Conservation (phyloP, 2,113 vertebrate species). For the Hypanus sabinus region DNA sequence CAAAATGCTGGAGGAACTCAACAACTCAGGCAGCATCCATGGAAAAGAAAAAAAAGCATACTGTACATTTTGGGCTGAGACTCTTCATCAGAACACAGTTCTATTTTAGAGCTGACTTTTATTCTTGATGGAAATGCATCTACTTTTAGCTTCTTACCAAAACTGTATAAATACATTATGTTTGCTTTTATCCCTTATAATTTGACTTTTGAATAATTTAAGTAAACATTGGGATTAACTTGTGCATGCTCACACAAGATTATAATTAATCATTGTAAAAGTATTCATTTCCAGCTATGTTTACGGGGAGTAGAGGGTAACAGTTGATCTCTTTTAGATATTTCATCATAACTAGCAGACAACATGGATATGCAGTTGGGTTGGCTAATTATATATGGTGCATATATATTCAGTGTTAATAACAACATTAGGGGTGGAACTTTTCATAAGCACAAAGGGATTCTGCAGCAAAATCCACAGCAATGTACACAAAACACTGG, state of each 20-base stretch:
- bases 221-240: neutral
- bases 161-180: neutral
- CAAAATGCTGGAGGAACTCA: no score
- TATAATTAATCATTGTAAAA: slow-evolving; percentile 14
- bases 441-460: no score
- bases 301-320: neutral
- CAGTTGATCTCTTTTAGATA: neutral
- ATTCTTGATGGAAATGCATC: neutral
- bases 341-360: neutral
- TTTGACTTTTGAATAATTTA: slow-evolving; percentile 19
- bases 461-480: no score
- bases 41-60: no score
- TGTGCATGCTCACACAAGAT: neutral
- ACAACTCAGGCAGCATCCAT: no score
- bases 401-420: no score
- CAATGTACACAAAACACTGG: no score
- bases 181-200: neutral
- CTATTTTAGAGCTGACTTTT: neutral
- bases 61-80: no score
- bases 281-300: slow-evolving; percentile 6
- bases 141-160: neutral
- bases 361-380: neutral
- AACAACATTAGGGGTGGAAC: no score
- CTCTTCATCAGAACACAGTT: no score
- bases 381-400: no score